Evolutionary conservation across 2,113 vertebrate species (phyloP), one percentile per base, ranked within the genome.

Genomic region (Todiramphus saurophagus): DNA sequence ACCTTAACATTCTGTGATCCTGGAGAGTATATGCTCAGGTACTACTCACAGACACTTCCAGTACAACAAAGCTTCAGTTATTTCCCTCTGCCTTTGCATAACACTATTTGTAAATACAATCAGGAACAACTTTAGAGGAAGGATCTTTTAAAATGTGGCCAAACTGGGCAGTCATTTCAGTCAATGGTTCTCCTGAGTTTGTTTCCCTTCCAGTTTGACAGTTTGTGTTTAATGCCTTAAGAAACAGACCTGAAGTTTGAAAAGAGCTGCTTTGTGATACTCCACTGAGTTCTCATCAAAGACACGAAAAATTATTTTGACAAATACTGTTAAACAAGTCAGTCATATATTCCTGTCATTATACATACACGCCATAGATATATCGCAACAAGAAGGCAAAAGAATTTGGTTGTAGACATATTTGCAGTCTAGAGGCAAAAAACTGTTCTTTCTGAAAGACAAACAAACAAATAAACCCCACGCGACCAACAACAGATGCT

Each of bases 301-400:
- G 11, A 10, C 19, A 67, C 46, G 28, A 64, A 30, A 80, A 46
- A 30, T 51, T 25, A 21, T 19, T 79, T 24, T 75, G 58, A 82
- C 58, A 51, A 10, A 55, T 2, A 8, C 6, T 19, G 53, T 39
- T 75, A 7, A 43, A 48, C 25, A 60, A 56, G 31, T 15, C 72
- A 75, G 41, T 16, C 46, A 31, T 3, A 44, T 1, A 60, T 9
- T 55, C 51, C 51, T 87, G 43, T 19, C 82, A 31, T 75, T 72
- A 60, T 0, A 43, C 4, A 27, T 17, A n/a, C 0, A 0, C 17
- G 16, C 9, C 50, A 51, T 51, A 51, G 19, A 46, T 14, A 11
- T 12, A 27, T 0, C 24, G 43, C 35, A 75, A 55, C 15, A 55
- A 2, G 4, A 77, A 83, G 48, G 48, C 48, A 82, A 25, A 73